phyloP scores from a whole-genome alignment of 2,888 invertebrate genomes.

The Philereme vetulata region DNA sequence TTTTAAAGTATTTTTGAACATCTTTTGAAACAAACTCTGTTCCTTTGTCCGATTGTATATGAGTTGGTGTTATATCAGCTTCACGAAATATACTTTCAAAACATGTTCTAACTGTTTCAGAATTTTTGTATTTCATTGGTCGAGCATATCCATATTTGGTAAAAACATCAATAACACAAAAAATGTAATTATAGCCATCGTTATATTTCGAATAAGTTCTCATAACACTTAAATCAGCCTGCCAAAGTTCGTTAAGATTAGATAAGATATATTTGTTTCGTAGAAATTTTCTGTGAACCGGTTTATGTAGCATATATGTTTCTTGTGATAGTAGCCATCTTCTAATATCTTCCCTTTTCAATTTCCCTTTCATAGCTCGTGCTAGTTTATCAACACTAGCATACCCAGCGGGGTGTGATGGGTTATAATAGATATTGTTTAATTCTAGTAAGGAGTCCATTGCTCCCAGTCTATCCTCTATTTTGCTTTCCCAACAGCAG shows the following conservation, averaged over 20 bases:
- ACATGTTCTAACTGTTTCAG: too few relatives aligned
- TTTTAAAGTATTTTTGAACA: too few relatives aligned
- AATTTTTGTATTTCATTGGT: too few relatives aligned
- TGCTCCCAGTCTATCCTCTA: constrained; percentile 42
- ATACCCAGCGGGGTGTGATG: constrained; percentile 40
- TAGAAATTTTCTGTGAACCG: constrained; percentile 33
- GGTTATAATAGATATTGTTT: constrained; percentile 39
- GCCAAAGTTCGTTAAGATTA: constrained; percentile 40
- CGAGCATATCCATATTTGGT: too few relatives aligned
- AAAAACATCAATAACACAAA: too few relatives aligned
- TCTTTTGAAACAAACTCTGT: too few relatives aligned
- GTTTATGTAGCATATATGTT: constrained; percentile 35
- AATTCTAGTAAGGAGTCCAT: constrained; percentile 46
- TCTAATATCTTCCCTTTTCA: constrained; percentile 34
- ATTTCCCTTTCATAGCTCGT: constrained; percentile 39
- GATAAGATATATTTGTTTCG: constrained; percentile 39
- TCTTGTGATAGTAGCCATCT: constrained; percentile 37
- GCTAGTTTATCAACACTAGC: constrained; percentile 31
- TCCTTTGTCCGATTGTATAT: too few relatives aligned
- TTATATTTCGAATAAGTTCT: too few relatives aligned
- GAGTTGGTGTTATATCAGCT: too few relatives aligned
- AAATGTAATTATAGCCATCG: too few relatives aligned
- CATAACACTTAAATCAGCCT: too few relatives aligned
- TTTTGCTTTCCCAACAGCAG: constrained; percentile 27
- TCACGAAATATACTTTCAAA: too few relatives aligned